These are phyloP conservation scores for Aspidiotus rigidus DNA, from an alignment of 2,888 invertebrate species.

Conservation along the genomic window DNA sequence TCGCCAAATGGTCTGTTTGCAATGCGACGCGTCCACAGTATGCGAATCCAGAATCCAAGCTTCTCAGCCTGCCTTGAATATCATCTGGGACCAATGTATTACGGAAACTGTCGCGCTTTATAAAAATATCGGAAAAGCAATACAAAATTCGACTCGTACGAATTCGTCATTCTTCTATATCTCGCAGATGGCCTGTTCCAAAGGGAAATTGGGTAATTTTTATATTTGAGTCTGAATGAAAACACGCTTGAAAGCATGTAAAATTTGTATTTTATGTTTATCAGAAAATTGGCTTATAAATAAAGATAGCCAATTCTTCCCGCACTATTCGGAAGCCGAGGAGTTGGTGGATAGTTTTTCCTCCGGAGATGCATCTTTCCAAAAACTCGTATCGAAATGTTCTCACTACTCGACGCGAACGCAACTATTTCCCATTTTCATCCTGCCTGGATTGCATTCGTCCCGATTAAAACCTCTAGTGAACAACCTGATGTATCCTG, in stretches of 20 bases:
- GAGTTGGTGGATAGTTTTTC: slow-evolving; percentile 29
- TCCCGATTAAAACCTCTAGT: slow-evolving; percentile 35
- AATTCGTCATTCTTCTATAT: slow-evolving; percentile 21
- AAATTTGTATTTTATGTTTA: not conserved
- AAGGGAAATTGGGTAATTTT: not conserved
- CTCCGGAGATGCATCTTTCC: slow-evolving; percentile 22
- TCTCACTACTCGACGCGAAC: slow-evolving; percentile 25
- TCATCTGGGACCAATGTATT: slow-evolving; percentile 33
- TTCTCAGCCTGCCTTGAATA: slow-evolving; percentile 23
- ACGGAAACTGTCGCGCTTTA: slow-evolving; percentile 25
- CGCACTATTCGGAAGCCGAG: slow-evolving; percentile 9
- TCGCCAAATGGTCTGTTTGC: slow-evolving; percentile 33
- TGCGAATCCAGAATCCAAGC: slow-evolving; percentile 30
- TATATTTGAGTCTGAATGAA: not conserved
- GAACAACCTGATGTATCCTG: slow-evolving; percentile 43
- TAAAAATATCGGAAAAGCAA: slow-evolving; percentile 9
- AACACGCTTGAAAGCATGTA: not conserved
- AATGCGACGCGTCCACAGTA: slow-evolving; percentile 33
- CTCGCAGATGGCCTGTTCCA: not conserved
- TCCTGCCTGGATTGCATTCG: slow-evolving; percentile 35
- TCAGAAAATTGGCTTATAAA: slow-evolving; percentile 8
- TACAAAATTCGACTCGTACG: slow-evolving; percentile 3
- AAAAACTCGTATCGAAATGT: slow-evolving; percentile 31
- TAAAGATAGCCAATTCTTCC: slow-evolving; percentile 17
- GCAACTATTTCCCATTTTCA: slow-evolving; percentile 35